Evolutionary conservation across 1,140 invertebrate genomes (phyloP).

Genomic region (Drosophila ogumai): DNA sequence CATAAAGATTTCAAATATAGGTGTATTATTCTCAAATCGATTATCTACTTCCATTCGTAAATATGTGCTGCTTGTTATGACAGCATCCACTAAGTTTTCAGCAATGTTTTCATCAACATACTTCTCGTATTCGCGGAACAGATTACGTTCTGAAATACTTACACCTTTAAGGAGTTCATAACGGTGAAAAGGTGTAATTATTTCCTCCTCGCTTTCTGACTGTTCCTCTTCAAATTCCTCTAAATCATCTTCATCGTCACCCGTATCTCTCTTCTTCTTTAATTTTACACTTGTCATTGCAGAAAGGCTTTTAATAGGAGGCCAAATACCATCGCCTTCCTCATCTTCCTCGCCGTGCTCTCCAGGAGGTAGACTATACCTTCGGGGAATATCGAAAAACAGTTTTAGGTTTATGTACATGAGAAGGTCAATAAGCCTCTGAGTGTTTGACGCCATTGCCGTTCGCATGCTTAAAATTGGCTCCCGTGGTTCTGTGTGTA

Average conservation of each 20-base stretch:
- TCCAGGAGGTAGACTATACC: constrained; percentile 45
- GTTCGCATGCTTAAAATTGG: constrained; percentile 71
- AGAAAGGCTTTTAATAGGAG: constrained; percentile 47
- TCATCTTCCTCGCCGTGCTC: constrained; percentile 64
- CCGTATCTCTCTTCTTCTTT: constrained; percentile 33
- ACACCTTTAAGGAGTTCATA: constrained; percentile 63
- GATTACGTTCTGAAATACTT: constrained; percentile 41
- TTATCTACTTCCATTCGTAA: constrained; percentile 84
- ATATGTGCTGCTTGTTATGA: constrained; percentile 79
- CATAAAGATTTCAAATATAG: constrained; percentile 88
- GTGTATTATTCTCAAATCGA: constrained; percentile 70
- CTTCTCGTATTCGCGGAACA: constrained; percentile 86
- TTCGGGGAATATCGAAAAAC: constrained; percentile 85
- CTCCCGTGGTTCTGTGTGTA: constrained; percentile 86
- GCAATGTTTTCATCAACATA: constrained; percentile 88
- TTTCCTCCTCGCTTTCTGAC: constrained; percentile 57
- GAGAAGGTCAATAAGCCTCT: constrained; percentile 86
- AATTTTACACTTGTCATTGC: constrained; percentile 48
- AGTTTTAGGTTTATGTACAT: constrained; percentile 87
- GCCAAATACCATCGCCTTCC: constrained; percentile 54
- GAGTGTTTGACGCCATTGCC: constrained; percentile 84
- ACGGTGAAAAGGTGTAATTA: constrained; percentile 51
- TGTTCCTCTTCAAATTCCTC: constrained; percentile 60
- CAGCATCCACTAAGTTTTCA: constrained; percentile 87
- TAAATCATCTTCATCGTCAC: constrained; percentile 32